phyloP scores from a whole-genome alignment of 2,888 invertebrate genomes.

The Dryobota labecula region DNA sequence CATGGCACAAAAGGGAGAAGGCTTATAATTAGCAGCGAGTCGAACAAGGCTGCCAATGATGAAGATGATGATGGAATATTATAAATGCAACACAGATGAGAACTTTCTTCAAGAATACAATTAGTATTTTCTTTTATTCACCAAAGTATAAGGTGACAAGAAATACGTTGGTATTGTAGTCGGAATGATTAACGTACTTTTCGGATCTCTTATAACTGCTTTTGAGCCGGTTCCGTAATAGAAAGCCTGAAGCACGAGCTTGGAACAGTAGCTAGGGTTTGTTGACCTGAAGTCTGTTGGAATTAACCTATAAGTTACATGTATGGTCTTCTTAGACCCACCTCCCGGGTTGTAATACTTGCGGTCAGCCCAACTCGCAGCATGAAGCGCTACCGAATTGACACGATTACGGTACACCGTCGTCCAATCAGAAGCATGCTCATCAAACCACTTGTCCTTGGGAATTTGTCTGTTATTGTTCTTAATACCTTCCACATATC shows the following conservation, averaged over 20 bases:
- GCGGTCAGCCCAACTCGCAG: conserved; percentile 77
- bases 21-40: too few species aligned
- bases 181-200: conserved; percentile 70
- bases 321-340: conserved; percentile 72
- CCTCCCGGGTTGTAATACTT: conserved; percentile 74
- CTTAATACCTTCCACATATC: conserved; percentile 70
- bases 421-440: conserved; percentile 75
- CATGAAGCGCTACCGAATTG: conserved; percentile 66
- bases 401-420: conserved; percentile 77
- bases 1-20: too few species aligned
- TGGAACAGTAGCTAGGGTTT: conserved; percentile 80
- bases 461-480: conserved; percentile 76
- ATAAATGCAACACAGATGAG: background rate
- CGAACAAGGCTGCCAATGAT: too few species aligned
- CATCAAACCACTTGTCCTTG: conserved; percentile 76
- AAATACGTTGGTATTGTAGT: conserved; percentile 76
- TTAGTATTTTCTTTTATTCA: conserved; percentile 76
- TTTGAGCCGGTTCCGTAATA: conserved; percentile 74
- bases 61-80: too few species aligned
- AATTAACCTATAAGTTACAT: conserved; percentile 74
- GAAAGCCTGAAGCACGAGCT: conserved; percentile 78
- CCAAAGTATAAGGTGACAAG: conserved; percentile 72
- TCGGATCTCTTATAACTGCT: conserved; percentile 70
- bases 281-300: conserved; percentile 68
- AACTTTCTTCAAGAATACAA: background rate